phyloP scores from a whole-genome alignment of 2,113 vertebrate species.

The Dendropsophus ebraccatus region DNA sequence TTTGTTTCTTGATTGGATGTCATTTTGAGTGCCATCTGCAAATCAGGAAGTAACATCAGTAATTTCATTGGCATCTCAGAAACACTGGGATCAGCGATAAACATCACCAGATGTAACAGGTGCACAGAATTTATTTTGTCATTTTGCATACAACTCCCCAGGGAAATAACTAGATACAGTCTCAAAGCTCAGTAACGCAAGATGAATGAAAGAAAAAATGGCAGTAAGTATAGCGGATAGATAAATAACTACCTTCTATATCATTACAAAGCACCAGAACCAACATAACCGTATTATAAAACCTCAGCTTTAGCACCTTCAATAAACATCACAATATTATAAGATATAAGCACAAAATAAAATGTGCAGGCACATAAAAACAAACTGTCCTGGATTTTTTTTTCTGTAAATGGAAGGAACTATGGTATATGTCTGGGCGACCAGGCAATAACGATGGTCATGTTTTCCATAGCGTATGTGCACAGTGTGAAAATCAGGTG shows the following conservation, averaged over 20 bases:
- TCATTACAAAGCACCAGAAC: neutral
- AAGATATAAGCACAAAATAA: too few species aligned
- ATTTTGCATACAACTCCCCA: neutral
- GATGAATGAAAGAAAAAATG: neutral
- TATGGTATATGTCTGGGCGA: too few species aligned
- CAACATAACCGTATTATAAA: neutral
- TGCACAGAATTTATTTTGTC: neutral
- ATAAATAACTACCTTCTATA: neutral
- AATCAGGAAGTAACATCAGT: conserved; percentile 17
- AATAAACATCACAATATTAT: neutral
- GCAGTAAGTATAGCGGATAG: neutral
- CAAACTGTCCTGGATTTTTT: too few species aligned
- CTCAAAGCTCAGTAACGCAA: neutral
- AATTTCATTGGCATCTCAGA: conserved; percentile 3
- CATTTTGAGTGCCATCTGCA: conserved; percentile 8
- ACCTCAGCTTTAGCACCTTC: neutral
- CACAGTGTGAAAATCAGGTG: too few species aligned
- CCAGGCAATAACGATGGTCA: too few species aligned
- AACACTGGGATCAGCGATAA: conserved; percentile 15
- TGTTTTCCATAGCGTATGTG: too few species aligned
- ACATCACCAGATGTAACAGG: conserved; percentile 19
- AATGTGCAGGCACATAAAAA: too few species aligned
- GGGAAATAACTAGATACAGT: neutral
- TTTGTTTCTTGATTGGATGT: conserved; percentile 32
- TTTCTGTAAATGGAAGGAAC: too few species aligned